Evolutionary conservation across 1,140 invertebrate species (phyloP).

Genomic region (Drosophila sproati): DNA sequence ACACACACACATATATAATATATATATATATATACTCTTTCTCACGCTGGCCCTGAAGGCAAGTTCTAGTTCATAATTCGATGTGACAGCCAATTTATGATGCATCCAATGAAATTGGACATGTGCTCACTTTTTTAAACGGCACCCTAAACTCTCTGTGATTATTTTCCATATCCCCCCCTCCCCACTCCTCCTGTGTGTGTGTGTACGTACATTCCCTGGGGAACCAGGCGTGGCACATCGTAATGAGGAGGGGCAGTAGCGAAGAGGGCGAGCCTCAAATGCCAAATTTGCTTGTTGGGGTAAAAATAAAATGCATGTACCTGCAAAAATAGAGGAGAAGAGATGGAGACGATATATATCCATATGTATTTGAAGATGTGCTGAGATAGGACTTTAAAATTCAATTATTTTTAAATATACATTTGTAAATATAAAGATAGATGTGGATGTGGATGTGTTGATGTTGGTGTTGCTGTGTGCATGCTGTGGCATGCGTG

Average conservation of each 20-base stretch:
- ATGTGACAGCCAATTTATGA: constrained; percentile 47
- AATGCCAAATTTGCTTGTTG: not conserved
- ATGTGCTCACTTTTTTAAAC: constrained; percentile 45
- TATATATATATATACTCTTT: constrained; percentile 16
- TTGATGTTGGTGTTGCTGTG: not conserved
- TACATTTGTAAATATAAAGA: constrained; percentile 7
- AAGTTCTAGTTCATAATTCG: constrained; percentile 47
- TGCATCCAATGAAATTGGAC: constrained; percentile 43
- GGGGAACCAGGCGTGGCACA: constrained; percentile 14
- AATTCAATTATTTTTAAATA: constrained; percentile 43
- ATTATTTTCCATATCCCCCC: not conserved
- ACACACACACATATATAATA: not conserved
- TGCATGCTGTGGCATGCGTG: not conserved
- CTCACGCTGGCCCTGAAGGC: constrained; percentile 32
- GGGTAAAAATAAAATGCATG: constrained; percentile 37
- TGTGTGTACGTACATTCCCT: constrained; percentile 18
- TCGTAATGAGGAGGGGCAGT: constrained; percentile 8
- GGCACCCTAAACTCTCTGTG: constrained; percentile 13
- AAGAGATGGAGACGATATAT: not conserved
- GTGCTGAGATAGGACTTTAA: constrained; percentile 27
- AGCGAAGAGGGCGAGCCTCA: not conserved
- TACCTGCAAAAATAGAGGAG: constrained; percentile 56
- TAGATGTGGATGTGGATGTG: not conserved
- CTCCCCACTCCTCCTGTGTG: not conserved
- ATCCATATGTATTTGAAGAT: constrained; percentile 39